phyloP scores from a whole-genome alignment of 2,113 vertebrate genomes.

The Neotragus moschatus region DNA sequence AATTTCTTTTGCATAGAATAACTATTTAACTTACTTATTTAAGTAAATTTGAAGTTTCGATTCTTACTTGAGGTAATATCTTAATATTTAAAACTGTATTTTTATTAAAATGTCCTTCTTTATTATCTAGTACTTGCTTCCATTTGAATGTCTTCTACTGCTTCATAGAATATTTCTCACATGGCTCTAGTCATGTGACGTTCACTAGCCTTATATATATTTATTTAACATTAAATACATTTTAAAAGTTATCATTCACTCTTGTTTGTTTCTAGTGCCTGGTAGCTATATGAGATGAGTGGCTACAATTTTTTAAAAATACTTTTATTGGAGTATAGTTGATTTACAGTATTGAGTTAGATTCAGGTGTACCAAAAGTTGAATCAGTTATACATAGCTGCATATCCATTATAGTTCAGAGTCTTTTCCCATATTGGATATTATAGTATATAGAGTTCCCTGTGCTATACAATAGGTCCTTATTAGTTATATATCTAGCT shows the following conservation, averaged over 20 bases:
- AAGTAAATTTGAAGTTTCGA: background rate
- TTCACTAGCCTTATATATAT: background rate
- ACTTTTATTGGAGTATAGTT: background rate
- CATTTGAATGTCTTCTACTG: background rate
- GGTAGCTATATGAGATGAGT: background rate
- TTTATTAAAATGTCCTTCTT: background rate
- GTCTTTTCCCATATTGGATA: background rate
- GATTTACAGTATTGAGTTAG: background rate
- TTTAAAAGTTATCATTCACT: background rate
- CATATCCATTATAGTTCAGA: background rate
- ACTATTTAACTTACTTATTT: background rate
- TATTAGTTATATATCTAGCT: background rate
- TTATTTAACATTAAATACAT: background rate
- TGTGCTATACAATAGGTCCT: background rate
- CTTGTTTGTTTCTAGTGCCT: background rate
- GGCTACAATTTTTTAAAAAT: background rate
- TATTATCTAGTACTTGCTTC: background rate
- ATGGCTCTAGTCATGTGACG: background rate
- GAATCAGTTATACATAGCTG: background rate
- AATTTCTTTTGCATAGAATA: background rate
- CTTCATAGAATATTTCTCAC: background rate
- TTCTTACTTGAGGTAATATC: background rate
- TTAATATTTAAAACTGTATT: background rate
- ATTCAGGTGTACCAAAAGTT: background rate
- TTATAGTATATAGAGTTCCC: background rate